Evolutionary conservation across 2,888 invertebrate genomes (phyloP).

Genomic region (Dermolepida albohirtum): DNA sequence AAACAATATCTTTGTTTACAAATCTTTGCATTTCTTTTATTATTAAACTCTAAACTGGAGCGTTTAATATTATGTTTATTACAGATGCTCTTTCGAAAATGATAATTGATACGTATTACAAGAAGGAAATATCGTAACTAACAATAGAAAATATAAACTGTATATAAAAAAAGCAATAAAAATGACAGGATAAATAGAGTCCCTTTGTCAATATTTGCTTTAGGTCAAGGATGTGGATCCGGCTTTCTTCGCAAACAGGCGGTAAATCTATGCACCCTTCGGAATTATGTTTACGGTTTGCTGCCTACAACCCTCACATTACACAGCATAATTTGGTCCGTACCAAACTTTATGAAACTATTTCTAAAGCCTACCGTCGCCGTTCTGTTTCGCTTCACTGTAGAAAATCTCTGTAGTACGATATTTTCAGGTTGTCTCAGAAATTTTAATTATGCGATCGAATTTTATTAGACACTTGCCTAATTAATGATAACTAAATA

Average conservation of each 20-base stretch:
- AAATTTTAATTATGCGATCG: not conserved
- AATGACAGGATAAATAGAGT: constrained; percentile 48
- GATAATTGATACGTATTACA: constrained; percentile 5
- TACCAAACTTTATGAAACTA: constrained; percentile 43
- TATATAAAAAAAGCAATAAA: constrained; percentile 47
- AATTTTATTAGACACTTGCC: not conserved
- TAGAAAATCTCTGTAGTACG: constrained; percentile 8
- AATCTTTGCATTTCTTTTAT: not conserved
- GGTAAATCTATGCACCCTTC: constrained; percentile 67
- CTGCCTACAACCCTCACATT: constrained; percentile 64
- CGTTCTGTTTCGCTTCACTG: constrained; percentile 29
- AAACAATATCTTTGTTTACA: no score
- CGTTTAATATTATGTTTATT: no score
- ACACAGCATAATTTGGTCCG: constrained; percentile 61
- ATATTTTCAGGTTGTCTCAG: not conserved
- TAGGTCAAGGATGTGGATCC: constrained; percentile 55
- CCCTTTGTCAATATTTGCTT: constrained; percentile 55
- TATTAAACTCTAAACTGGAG: not conserved
- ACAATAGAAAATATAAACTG: constrained; percentile 9
- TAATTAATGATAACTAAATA: not conserved
- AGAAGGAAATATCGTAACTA: not conserved
- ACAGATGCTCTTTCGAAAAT: not conserved
- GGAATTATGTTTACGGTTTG: constrained; percentile 64
- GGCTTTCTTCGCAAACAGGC: constrained; percentile 59
- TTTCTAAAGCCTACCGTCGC: constrained; percentile 29